Evolutionary conservation across 2,888 invertebrate species (phyloP).

Genomic region (Taphrorychus bicolor): DNA sequence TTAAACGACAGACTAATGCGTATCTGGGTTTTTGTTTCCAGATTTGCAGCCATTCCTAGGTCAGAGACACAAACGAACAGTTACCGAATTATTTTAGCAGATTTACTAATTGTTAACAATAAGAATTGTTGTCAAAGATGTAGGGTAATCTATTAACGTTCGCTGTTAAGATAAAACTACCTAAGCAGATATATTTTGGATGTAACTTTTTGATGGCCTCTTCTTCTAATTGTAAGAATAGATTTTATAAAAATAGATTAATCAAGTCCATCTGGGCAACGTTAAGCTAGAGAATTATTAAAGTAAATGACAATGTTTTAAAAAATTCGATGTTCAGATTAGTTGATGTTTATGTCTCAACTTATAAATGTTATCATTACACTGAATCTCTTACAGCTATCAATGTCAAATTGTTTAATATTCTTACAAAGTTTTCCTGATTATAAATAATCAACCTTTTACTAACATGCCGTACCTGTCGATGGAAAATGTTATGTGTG

Average conservation of each 20-base stretch:
- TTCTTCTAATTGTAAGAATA: background rate
- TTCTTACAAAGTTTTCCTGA: too few relatives aligned
- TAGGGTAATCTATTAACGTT: too few relatives aligned
- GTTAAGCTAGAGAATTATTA: background rate
- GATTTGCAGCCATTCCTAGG: background rate
- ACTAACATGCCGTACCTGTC: too few relatives aligned
- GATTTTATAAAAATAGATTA: background rate
- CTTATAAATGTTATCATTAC: background rate
- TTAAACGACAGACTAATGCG: background rate
- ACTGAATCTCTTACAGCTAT: background rate
- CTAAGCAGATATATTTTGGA: constrained; percentile 7
- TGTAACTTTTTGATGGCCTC: constrained; percentile 14
- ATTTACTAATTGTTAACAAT: background rate
- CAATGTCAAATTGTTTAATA: background rate
- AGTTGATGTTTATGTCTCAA: background rate
- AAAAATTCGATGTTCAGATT: background rate
- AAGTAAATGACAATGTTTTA: background rate
- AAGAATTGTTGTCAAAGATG: background rate
- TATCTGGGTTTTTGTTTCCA: background rate
- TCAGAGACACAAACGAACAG: background rate
- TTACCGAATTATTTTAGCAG: background rate
- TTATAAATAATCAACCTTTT: too few relatives aligned
- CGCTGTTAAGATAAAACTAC: background rate
- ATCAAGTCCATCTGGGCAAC: background rate
- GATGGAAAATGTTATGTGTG: too few relatives aligned